Base-by-base conservation (phyloP, 2,888 invertebrate species). In the Dryomyza anilis region DNA sequence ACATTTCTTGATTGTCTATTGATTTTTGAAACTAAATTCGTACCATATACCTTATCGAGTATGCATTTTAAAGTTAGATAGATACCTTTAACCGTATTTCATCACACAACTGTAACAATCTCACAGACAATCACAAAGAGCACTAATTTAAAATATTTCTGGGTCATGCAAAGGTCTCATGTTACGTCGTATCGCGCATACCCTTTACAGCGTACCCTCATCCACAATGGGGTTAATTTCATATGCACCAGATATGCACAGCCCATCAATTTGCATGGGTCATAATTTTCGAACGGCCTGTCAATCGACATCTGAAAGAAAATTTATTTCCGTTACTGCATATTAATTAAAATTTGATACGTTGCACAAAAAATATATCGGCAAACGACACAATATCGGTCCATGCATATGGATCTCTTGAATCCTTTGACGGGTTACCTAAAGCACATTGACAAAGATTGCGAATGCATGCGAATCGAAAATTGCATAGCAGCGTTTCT, bases 211-310 rank as follows among this genome's bases (percentile, higher is more conserved):
- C 16, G 58, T 33, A 36, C 25, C 33, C 21, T 7, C 55, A 57
- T n/a, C n/a, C n/a, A n/a, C n/a, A 64, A 65, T 64, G 62, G 25
- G 19, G 27, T 65, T 65, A 58, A 65, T 64, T 67, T 39, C 25
- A 23, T 10, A 23, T 30, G 12, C 30, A 43, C 19, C 7, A 61
- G 43, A 27, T 45, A 52, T 63, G 45, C 39, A 55, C 64, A 61
- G 48, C 52, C 64, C 29, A 25, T 30, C 67, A 64, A 70, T 71
- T 71, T 70, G 69, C 70, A 70, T 71, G 69, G 68, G 67, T 70
- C 60, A 66, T 71, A 71, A 71, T 70, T 71, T 71, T 63, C 61
- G 56, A 66, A 65, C 66, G 66, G 65, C 67, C 71, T 70, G 70
- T 64, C 63, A 71, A 66, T 62, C 48, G 65, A 50, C 23, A 50